A percentile compares a stretch with the other conserved stretches of the same genome.
These are phyloP conservation scores for Etia nguti DNA, from an alignment of 2,113 vertebrate genomes.

Conservation along the genomic window DNA sequence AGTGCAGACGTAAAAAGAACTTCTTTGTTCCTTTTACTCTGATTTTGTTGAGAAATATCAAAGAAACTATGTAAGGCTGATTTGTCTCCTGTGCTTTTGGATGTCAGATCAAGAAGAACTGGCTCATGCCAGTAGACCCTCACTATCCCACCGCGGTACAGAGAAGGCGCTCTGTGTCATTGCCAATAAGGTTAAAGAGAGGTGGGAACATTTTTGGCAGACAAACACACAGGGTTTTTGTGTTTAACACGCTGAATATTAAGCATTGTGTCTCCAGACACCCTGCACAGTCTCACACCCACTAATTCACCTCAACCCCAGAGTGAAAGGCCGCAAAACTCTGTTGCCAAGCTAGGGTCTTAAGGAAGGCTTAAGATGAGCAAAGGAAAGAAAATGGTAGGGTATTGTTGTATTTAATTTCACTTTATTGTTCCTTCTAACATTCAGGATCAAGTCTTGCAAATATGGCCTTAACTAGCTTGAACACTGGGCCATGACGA, in stretches of 20 bases:
- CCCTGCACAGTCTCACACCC: not conserved
- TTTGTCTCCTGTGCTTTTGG: not conserved
- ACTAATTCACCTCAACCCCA: not conserved
- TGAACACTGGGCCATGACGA: constrained; percentile 31
- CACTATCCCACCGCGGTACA: not conserved
- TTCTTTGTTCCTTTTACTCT: not conserved
- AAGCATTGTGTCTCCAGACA: not conserved
- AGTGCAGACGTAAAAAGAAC: not conserved
- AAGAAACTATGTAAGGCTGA: not conserved
- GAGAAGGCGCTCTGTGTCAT: not conserved
- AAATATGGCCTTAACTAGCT: constrained; percentile 61
- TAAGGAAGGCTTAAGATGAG: constrained; percentile 43
- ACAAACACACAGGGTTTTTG: not conserved
- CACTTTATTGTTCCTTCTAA: constrained; percentile 68
- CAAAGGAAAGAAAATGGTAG: constrained; percentile 40
- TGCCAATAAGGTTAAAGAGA: constrained; percentile 8
- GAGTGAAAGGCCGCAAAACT: constrained; percentile 28
- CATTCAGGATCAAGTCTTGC: constrained; percentile 67
- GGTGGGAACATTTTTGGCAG: not conserved
- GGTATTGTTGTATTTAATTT: constrained; percentile 70
- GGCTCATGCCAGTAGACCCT: not conserved
- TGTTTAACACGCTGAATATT: not conserved
- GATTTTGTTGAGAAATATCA: not conserved
- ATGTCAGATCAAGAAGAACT: not conserved
- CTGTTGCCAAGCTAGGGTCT: constrained; percentile 27